Evolutionary conservation across 1,140 invertebrate genomes (phyloP), one percentile per base, ranked within the genome.

Genomic region (Trichonephila clavata): DNA sequence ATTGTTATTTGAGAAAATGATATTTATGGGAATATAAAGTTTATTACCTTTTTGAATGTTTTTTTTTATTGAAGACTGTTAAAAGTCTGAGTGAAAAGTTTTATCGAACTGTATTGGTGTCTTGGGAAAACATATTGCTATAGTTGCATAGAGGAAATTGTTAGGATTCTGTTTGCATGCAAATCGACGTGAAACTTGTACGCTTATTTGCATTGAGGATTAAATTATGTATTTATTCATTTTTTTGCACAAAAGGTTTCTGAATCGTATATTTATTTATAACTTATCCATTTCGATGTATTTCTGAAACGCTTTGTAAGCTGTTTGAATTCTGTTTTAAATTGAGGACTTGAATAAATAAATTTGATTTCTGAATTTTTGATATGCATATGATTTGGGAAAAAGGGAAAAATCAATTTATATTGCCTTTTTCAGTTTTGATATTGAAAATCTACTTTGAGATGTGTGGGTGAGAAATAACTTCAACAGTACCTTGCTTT

Each of bases 191-290:
- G 50, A 83, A 83, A 83, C 57, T 83, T 83, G 39, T 83, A 83
- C n/a, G 81, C 10, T 83, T 83, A 83, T 83, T 83, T 83, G 39
- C 81, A 57, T 83, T 57, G 21, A 59, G 81, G 81, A 83, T 83
- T 57, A 50, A 77, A 77, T 77, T 39, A 77, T 77, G 27, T 77
- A 77, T 77, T 32, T 39, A 18, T 18, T 39, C 27, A 16, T 39
- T 39, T 77, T 39, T 77, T 77, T 32, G 81, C 21, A 57, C 57
- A 57, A n/a, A 59, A 21, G 18, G 5, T 83, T 83, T 83, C 16
- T n/a, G 43, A 27, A 24, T 57, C 21, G 20, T 14, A 27, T 57
- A 83, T 83, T 83, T 83, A 83, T 83, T 83, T 81, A 77, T 77
- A 77, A 24, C 71, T 77, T 27, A 77, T 39, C 71, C 13, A 77